Evolutionary conservation across 2,113 vertebrate species (phyloP), one percentile per base, ranked within the genome.

Genomic region (Orycteropus afer): DNA sequence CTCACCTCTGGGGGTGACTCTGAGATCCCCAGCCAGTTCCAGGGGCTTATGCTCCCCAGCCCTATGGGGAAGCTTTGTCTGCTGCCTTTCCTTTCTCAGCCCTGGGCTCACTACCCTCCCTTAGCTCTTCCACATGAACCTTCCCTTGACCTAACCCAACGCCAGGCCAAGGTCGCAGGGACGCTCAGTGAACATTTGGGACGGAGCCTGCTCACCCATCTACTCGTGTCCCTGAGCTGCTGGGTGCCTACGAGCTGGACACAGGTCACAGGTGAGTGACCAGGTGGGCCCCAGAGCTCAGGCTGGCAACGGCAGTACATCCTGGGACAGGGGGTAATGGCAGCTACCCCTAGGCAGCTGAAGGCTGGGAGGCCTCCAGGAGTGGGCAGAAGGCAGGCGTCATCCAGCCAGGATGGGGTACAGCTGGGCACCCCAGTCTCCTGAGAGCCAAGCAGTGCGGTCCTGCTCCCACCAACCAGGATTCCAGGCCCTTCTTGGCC

Each of bases 391-490:
- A 29, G 25, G 34, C 65, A n/a, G 65, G 65, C 18, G 17, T 7
- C 15, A 2, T 18, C 17, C 37, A 40, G 37, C 69, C 69, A 37
- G 37, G 37, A 20, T 9, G 8, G n/a, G 34, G 25, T 61, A 4
- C 8, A 37, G 7, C 67, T 20, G 67, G n/a, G 9, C 69, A 69
- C 65, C 65, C 17, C 65, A 69, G 0, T 7, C 37, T 63, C 65
- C 53, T 14, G 1, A 42, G 47, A 42, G 4, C 45, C 32, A 1
- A 34, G 42, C 13, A 7, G 8, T 27, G 32, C 25, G 10, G n/a
- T 67, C 55, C 29, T 7, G 15, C 6, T 37, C 7, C 47, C 11
- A 3, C 0, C 1, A 17, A 12, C 63, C 23, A 0, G 55, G 25
- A 5, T 5, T 45, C 11, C 47, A 12, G 49, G 20, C 27, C 34